Evolutionary conservation across 2,888 invertebrate species (phyloP), one percentile per base, ranked within the genome.

Genomic region (Sclerodermus sp.): DNA sequence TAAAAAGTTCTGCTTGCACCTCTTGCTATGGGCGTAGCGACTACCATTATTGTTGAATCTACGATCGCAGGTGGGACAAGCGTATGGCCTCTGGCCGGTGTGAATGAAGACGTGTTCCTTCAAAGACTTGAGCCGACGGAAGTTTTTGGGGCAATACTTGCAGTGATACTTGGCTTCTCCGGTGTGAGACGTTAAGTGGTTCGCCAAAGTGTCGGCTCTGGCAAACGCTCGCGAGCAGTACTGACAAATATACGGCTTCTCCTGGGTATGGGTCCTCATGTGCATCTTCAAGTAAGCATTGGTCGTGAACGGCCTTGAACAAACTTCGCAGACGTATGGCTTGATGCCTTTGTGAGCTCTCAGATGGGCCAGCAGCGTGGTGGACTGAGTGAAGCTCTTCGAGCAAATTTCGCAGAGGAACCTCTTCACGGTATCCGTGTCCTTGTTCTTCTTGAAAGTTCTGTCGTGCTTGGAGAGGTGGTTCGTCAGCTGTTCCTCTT

Each of bases 51-150:
- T 78, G 44, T 78, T 78, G 30, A 78, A 78, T 29, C 73, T 68
- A 1, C 77, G 65, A 43, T 78, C 77, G 34, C 77, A 78, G 0
- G 77, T 78, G 0, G 77, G 77, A 47, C 77, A 78, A 0, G 77
- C 77, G 40, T 78, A 78, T 0, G 77, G 77, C n/a, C 77, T 59
- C 44, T 78, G 77, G 5, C 77, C 77, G 0, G 77, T 77, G 42
- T 78, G 77, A 42, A 78, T 78, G 29, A 77, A 77, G 1, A 77
- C 76, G 45, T 78, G 77, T 42, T 78, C 77, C 36, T 78, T 78
- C 0, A 78, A 49, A 0, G 76, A 76, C 23, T 77, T 78, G 0
- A 78, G 50, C 14, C 77, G 64, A 1, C 77, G 61, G 52, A 77
- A 78, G 41, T 77, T 74, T 43, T 77, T 77, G 1, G 77, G 75